phyloP scores from a whole-genome alignment of 2,797 vertebrate genomes.

The Mormyrus hasselquistii region DNA sequence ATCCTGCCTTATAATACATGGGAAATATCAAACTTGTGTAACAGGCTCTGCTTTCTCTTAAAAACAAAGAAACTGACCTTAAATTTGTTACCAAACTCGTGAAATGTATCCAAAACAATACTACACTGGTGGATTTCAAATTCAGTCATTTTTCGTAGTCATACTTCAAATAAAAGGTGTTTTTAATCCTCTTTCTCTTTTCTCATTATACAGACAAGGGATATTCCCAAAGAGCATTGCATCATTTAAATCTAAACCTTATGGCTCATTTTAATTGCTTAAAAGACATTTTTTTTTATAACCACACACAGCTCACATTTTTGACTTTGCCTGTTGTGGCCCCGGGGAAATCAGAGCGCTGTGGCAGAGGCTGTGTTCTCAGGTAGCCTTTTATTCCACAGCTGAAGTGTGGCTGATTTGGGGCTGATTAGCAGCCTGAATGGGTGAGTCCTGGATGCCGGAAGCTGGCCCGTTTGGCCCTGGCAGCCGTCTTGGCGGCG shows the following conservation, averaged over 20 bases:
- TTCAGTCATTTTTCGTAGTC: not conserved
- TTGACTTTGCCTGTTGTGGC: conserved; percentile 1
- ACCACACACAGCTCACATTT: not conserved
- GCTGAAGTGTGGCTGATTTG: not conserved
- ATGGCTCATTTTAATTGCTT: not conserved
- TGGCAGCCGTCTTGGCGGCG: not conserved
- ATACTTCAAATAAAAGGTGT: not conserved
- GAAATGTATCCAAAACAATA: not conserved
- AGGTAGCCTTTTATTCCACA: not conserved
- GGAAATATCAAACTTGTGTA: not conserved
- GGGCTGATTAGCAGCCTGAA: not conserved
- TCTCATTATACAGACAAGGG: not conserved
- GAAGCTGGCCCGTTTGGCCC: not conserved
- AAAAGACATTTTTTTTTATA: not conserved
- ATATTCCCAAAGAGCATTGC: conserved; percentile 10
- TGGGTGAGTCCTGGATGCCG: not conserved
- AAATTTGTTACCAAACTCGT: not conserved
- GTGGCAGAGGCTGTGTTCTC: not conserved
- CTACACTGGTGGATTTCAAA: not conserved
- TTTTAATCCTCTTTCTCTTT: not conserved
- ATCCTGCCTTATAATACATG: not conserved
- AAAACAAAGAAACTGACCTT: not conserved
- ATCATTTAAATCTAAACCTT: not conserved
- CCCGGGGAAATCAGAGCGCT: not conserved
- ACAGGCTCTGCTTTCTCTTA: not conserved